Conservation (phyloP, 2,113 vertebrate species). For the Cephalopholis sonnerati region DNA sequence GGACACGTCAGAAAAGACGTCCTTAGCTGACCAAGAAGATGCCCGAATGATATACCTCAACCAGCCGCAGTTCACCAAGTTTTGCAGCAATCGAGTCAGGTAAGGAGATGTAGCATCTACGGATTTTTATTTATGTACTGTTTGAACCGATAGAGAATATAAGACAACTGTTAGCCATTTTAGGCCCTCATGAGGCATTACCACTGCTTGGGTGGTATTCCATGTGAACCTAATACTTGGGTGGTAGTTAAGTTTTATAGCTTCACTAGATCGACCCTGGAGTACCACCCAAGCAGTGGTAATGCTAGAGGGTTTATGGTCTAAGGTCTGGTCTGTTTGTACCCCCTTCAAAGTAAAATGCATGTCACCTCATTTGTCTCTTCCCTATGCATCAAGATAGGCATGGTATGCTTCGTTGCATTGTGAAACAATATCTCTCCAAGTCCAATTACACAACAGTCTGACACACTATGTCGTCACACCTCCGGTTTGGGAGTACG, state of each 20-base stretch:
- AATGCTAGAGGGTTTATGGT: not conserved
- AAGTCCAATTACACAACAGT: not conserved
- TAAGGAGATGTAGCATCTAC: constrained; percentile 67
- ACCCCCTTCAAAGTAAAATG: not conserved
- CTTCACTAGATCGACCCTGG: not conserved
- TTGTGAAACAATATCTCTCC: not conserved
- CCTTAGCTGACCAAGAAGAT: constrained; percentile 96
- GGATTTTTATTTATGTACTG: not conserved
- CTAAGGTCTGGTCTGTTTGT: not conserved
- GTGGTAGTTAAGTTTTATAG: not conserved
- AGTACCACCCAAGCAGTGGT: not conserved
- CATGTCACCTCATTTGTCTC: no score
- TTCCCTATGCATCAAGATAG: not conserved
- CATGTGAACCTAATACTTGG: not conserved
- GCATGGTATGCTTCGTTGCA: not conserved
- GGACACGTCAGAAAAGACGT: constrained; percentile 94
- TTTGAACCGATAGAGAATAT: not conserved
- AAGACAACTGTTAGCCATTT: not conserved
- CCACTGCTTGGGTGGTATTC: not conserved
- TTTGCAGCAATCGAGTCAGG: constrained; percentile 98
- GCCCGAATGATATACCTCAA: constrained; percentile 94
- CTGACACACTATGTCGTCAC: not conserved
- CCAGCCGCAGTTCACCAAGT: constrained; percentile 94
- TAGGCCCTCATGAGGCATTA: not conserved
- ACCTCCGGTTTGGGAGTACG: no score